A percentile compares a stretch with the other conserved stretches of the same genome.
Conservation (phyloP, 2,888 invertebrate species). For the Zelleria hepariella region DNA sequence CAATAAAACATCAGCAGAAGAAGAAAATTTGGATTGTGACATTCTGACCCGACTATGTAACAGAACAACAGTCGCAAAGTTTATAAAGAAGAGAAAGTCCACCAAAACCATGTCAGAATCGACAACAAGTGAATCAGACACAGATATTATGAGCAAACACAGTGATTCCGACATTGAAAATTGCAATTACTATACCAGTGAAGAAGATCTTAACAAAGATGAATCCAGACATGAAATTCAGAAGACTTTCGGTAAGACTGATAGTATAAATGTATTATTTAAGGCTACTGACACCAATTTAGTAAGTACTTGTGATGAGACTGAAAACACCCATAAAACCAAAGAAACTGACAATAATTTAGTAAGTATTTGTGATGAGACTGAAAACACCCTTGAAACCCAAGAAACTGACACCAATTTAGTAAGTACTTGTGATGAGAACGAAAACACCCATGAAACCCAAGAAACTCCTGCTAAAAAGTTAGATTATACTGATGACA, state of each 20-base stretch:
- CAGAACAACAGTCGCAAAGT: slow-evolving; percentile 1
- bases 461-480: not conserved
- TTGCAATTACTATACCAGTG: not conserved
- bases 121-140: not conserved
- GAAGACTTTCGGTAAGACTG: not conserved
- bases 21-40: not conserved
- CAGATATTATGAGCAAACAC: not conserved
- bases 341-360: too few relatives aligned
- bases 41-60: too few relatives aligned
- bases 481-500: slow-evolving; percentile 4
- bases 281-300: too few relatives aligned
- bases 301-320: too few relatives aligned
- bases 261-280: too few relatives aligned
- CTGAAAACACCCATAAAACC: too few relatives aligned
- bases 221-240: too few relatives aligned
- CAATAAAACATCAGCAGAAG: slow-evolving; percentile 11
- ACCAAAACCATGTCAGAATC: not conserved
- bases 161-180: not conserved
- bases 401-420: slow-evolving; percentile 1
- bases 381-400: too few relatives aligned
- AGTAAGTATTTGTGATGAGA: too few relatives aligned
- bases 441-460: not conserved
- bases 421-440: not conserved
- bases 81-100: not conserved
- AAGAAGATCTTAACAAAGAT: slow-evolving; percentile 5